Evolutionary conservation across 2,888 invertebrate genomes (phyloP).

Genomic region (Drosophila barbarae): DNA sequence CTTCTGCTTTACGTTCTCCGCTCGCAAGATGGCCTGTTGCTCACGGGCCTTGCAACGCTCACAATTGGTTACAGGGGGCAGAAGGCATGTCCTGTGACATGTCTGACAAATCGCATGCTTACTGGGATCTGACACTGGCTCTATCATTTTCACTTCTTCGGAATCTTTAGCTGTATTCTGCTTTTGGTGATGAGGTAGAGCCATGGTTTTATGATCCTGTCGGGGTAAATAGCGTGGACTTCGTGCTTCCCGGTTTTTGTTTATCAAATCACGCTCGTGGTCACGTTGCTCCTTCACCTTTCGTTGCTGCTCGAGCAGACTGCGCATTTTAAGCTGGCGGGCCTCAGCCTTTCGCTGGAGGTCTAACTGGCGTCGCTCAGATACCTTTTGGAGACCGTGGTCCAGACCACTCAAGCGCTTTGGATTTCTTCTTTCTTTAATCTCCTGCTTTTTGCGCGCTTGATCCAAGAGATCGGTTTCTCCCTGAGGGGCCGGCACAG

Average conservation of each 20-base stretch:
- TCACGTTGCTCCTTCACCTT: conserved; percentile 19
- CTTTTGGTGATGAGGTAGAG: neutral
- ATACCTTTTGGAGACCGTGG: neutral
- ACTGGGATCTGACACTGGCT: neutral
- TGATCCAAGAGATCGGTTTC: neutral
- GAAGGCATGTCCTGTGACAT: too few relatives aligned
- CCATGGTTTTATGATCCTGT: neutral
- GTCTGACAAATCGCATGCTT: neutral
- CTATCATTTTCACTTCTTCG: too few relatives aligned
- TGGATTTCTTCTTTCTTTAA: neutral
- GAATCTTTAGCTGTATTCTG: neutral
- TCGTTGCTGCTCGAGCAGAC: conserved; percentile 3
- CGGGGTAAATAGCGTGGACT: neutral
- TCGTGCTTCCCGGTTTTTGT: conserved; percentile 8
- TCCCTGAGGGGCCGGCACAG: neutral
- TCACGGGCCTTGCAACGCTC: neutral
- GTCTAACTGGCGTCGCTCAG: conserved; percentile 5
- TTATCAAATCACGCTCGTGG: conserved; percentile 6
- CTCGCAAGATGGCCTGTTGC: neutral
- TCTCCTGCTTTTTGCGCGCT: neutral
- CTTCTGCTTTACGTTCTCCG: neutral
- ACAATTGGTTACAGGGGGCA: neutral
- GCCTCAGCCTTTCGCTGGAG: conserved; percentile 2
- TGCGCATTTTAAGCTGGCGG: neutral
- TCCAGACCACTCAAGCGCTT: neutral